A percentile compares a stretch with the other conserved stretches of the same genome.
These are phyloP conservation scores for Pimephales promelas DNA, from an alignment of 2,113 vertebrate genomes.

Conservation along the genomic window DNA sequence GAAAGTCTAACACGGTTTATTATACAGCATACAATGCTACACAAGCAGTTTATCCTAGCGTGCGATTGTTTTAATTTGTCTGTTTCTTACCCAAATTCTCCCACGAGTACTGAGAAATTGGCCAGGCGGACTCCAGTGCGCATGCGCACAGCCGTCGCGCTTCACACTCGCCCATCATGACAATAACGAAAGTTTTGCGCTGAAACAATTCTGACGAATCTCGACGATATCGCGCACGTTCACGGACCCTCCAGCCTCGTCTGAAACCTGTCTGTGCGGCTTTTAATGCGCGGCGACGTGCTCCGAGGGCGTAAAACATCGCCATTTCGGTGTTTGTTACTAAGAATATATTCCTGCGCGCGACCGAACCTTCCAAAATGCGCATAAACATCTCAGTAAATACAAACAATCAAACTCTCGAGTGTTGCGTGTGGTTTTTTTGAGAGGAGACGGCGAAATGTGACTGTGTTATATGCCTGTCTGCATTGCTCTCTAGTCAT, in stretches of 20 bases:
- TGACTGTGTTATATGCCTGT: background rate
- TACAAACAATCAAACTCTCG: background rate
- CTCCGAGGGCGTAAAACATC: constrained; percentile 17
- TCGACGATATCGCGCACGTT: background rate
- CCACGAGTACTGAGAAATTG: constrained; percentile 69
- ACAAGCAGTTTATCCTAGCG: constrained; percentile 50
- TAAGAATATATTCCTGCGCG: constrained; percentile 55
- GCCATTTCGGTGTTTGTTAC: constrained; percentile 49
- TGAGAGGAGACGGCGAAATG: background rate
- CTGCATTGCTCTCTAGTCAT: background rate
- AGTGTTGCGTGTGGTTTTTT: background rate
- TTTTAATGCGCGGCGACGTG: background rate
- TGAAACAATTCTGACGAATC: background rate
- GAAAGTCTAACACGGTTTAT: constrained; percentile 46
- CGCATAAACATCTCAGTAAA: background rate
- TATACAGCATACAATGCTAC: constrained; percentile 12
- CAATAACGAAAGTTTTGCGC: constrained; percentile 59
- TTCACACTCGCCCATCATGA: constrained; percentile 52
- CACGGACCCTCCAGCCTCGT: background rate
- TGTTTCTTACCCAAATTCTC: constrained; percentile 71
- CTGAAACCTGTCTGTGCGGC: background rate
- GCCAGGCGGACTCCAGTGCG: constrained; percentile 64
- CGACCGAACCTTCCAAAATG: background rate
- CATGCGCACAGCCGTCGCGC: constrained; percentile 60
- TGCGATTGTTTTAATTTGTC: constrained; percentile 66